Evolutionary conservation across 2,797 vertebrate species (phyloP).

Genomic region (Lacerta agilis): DNA sequence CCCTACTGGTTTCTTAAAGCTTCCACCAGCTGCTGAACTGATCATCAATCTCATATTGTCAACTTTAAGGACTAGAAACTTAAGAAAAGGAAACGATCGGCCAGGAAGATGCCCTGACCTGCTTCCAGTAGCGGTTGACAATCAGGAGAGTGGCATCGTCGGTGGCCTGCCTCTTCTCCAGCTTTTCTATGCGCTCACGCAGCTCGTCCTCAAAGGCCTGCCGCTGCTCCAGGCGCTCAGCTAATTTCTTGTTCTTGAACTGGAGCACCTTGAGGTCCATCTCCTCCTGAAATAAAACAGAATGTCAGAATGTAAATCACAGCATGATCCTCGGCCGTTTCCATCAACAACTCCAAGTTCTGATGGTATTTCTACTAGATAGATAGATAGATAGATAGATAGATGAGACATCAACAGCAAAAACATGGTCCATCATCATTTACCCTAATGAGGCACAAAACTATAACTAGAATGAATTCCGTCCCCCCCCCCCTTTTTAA

Average conservation of each 20-base stretch:
- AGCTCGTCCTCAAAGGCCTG: slow-evolving; percentile 93
- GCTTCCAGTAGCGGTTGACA: slow-evolving; percentile 94
- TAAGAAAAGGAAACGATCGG: not conserved
- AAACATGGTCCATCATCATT: not conserved
- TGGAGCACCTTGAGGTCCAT: slow-evolving; percentile 97
- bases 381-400: too few relatives aligned
- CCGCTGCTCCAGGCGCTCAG: slow-evolving; percentile 91
- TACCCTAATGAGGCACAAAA: too few relatives aligned
- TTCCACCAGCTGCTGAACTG: not conserved
- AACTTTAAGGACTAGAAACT: not conserved
- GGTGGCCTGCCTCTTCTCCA: slow-evolving; percentile 93
- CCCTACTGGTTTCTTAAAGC: not conserved
- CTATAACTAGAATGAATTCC: not conserved
- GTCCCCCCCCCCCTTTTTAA: not conserved
- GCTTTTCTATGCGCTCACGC: slow-evolving; percentile 92
- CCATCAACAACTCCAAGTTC: not conserved
- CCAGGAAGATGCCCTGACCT: slow-evolving; percentile 75
- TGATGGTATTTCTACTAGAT: not conserved
- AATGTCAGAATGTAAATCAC: not conserved
- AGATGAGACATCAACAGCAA: too few relatives aligned
- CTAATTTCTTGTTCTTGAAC: slow-evolving; percentile 95
- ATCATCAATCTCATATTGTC: not conserved
- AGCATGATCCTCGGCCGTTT: too few relatives aligned
- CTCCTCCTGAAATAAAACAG: slow-evolving; percentile 83
- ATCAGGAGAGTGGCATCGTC: slow-evolving; percentile 93